Conservation (phyloP, 2,113 vertebrate species). For the Oreochromis niloticus region DNA sequence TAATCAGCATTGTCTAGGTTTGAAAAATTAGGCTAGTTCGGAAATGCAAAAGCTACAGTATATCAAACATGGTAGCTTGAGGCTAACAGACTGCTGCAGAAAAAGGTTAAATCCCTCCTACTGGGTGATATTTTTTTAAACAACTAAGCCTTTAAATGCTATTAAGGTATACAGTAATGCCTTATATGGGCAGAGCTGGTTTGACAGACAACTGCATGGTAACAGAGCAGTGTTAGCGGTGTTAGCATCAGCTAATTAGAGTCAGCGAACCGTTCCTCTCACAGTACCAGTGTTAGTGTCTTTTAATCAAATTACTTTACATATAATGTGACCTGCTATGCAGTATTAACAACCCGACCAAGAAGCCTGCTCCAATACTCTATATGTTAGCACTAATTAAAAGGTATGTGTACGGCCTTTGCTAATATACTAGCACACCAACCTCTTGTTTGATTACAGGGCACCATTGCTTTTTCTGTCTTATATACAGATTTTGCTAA, state of each 20-base stretch:
- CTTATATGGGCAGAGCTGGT: neutral
- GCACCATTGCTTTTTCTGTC: neutral
- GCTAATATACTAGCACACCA: neutral
- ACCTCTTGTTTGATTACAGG: neutral
- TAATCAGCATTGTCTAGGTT: neutral
- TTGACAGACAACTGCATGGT: neutral
- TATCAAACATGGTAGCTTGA: neutral
- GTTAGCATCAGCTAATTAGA: neutral
- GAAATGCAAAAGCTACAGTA: neutral
- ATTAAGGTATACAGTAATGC: neutral
- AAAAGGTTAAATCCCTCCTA: neutral
- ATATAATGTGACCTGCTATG: neutral
- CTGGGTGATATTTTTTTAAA: neutral
- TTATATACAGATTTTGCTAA: neutral
- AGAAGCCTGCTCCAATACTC: neutral
- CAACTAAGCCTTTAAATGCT: neutral
- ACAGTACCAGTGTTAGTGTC: neutral
- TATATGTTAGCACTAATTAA: neutral
- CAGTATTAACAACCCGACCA: neutral
- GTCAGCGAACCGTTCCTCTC: neutral
- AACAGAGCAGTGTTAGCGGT: neutral
- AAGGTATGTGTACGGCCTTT: fast-evolving
- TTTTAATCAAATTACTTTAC: neutral
- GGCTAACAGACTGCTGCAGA: neutral
- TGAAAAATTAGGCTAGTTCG: neutral